Percentiles rank a stretch among this genome's conserved stretches.
Conservation (phyloP, 2,888 invertebrate genomes). For the Exocentrus adspersus region DNA sequence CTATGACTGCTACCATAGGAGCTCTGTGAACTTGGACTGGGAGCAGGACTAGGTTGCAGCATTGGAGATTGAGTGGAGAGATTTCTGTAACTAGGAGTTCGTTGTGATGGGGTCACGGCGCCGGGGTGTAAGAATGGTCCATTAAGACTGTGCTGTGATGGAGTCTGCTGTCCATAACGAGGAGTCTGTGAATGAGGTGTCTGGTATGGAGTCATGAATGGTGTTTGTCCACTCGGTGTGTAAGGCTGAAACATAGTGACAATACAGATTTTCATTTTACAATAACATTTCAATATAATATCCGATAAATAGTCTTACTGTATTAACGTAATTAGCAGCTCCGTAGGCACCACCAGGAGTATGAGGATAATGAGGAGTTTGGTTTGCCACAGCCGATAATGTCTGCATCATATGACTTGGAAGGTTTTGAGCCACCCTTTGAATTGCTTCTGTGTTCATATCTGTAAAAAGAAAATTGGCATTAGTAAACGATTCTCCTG, state of each 20-base stretch:
- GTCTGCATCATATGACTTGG: slow-evolving; percentile 78
- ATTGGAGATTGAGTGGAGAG: slow-evolving; percentile 56
- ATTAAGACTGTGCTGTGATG: slow-evolving; percentile 58
- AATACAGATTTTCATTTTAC: not conserved
- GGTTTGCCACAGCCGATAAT: slow-evolving; percentile 76
- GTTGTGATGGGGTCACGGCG: slow-evolving; percentile 64
- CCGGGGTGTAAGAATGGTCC: slow-evolving; percentile 71
- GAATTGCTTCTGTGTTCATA: slow-evolving; percentile 74
- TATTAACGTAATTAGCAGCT: slow-evolving; percentile 78
- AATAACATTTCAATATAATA: not conserved
- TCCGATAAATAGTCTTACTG: slow-evolving; percentile 61
- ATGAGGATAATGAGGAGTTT: slow-evolving; percentile 76
- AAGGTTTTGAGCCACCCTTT: slow-evolving; percentile 76
- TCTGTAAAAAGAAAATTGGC: slow-evolving; percentile 59
- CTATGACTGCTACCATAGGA: slow-evolving; percentile 45
- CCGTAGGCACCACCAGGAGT: slow-evolving; percentile 76
- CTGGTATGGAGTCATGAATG: slow-evolving; percentile 92
- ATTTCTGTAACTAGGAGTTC: slow-evolving; percentile 62
- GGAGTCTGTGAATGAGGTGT: slow-evolving; percentile 79
- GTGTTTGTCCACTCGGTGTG: slow-evolving; percentile 92
- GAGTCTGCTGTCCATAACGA: slow-evolving; percentile 68
- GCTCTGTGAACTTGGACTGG: slow-evolving; percentile 54
- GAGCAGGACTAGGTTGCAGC: slow-evolving; percentile 54
- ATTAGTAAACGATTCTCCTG: too few species aligned
- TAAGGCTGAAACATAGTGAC: slow-evolving; percentile 69